Conservation (phyloP, 2,888 invertebrate species). For the Mythimna impura region DNA sequence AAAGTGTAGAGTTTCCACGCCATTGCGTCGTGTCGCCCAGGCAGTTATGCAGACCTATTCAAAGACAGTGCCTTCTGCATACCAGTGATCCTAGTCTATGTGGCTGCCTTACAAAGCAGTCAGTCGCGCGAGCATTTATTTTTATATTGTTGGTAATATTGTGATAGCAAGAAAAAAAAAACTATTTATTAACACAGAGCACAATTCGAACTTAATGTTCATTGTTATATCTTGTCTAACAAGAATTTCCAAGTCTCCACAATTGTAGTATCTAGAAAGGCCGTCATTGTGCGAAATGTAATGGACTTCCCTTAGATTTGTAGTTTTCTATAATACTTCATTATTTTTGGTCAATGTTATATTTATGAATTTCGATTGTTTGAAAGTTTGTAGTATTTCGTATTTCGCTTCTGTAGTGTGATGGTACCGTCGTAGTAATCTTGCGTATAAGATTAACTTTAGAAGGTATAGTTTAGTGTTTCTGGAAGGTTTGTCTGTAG, state of each 20-base stretch:
- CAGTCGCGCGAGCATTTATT: slow-evolving; percentile 89
- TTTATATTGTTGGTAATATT: slow-evolving; percentile 85
- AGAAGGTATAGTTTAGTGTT: slow-evolving; percentile 80
- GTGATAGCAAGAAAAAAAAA: slow-evolving; percentile 77
- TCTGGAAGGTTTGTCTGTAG: slow-evolving; percentile 56
- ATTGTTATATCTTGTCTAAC: slow-evolving; percentile 77
- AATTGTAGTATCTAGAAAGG: slow-evolving; percentile 66
- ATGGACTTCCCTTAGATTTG: slow-evolving; percentile 65
- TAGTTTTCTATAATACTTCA: slow-evolving; percentile 62
- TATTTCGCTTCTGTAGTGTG: slow-evolving; percentile 72
- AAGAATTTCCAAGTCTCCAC: slow-evolving; percentile 70
- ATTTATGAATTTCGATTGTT: slow-evolving; percentile 58
- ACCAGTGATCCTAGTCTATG: slow-evolving; percentile 89
- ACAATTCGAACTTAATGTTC: slow-evolving; percentile 70
- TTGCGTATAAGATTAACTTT: slow-evolving; percentile 85
- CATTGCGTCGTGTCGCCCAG: slow-evolving; percentile 32
- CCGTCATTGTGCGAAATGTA: slow-evolving; percentile 62
- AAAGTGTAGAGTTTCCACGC: slow-evolving; percentile 30
- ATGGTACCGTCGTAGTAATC: slow-evolving; percentile 86
- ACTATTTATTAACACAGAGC: slow-evolving; percentile 76
- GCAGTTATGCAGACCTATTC: slow-evolving; percentile 54
- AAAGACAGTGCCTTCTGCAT: slow-evolving; percentile 85
- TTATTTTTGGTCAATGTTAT: slow-evolving; percentile 58
- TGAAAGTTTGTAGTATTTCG: slow-evolving; percentile 63
- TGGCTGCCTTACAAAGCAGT: slow-evolving; percentile 77